These are phyloP conservation scores for Listrodromus nycthemerus DNA, from an alignment of 2,888 invertebrate species.

Conservation along the genomic window DNA sequence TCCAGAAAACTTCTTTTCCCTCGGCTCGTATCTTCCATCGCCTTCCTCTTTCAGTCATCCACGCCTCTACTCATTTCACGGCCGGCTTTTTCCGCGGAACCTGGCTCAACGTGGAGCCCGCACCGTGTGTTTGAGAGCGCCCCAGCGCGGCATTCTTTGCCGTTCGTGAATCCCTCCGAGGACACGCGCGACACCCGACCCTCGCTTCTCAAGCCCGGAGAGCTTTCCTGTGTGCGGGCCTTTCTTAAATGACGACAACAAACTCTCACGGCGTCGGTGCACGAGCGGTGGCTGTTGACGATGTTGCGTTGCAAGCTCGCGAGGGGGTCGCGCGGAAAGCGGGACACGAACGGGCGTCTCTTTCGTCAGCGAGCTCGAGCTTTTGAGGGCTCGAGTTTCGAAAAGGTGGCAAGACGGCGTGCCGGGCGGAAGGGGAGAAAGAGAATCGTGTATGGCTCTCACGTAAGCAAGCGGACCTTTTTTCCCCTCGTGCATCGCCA, in stretches of 20 bases:
- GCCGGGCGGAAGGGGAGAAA: slow-evolving; percentile 23
- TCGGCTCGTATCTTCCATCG: slow-evolving; percentile 10
- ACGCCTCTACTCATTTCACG: slow-evolving; percentile 29
- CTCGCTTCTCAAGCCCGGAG: slow-evolving; percentile 7
- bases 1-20: slow-evolving; percentile 45
- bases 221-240: neutral
- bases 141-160: slow-evolving; percentile 44
- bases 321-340: neutral
- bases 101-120: slow-evolving; percentile 30
- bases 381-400: slow-evolving; percentile 27
- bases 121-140: slow-evolving; percentile 6
- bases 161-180: slow-evolving; percentile 22
- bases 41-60: slow-evolving; percentile 36
- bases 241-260: slow-evolving; percentile 18
- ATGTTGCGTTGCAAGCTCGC: neutral
- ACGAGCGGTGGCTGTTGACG: neutral
- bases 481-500: slow-evolving; percentile 35
- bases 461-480: slow-evolving; percentile 46
- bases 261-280: slow-evolving; percentile 10
- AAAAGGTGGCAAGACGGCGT: slow-evolving; percentile 26
- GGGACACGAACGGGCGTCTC: slow-evolving; percentile 13
- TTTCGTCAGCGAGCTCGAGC: slow-evolving; percentile 45
- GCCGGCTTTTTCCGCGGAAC: slow-evolving; percentile 38
- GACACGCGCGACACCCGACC: neutral
- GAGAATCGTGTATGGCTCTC: slow-evolving; percentile 47